A percentile compares a stretch with the other conserved stretches of the same genome.
Evolutionary conservation across 2,888 invertebrate species (phyloP).

Genomic region (Dastarcus helophoroides): DNA sequence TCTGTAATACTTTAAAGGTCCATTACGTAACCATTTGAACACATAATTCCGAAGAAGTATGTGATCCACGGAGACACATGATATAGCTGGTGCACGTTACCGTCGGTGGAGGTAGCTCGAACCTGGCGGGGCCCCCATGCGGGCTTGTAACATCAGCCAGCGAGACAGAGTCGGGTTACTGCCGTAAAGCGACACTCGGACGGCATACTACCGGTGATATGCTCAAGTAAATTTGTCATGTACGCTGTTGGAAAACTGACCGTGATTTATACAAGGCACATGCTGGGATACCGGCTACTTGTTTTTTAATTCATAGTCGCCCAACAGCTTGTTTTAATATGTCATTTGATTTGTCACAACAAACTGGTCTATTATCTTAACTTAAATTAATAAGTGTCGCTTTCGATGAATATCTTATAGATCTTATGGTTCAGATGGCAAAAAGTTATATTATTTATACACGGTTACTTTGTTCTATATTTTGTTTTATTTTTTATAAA

Average conservation of each 20-base stretch:
- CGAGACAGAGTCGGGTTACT: slow-evolving; percentile 28
- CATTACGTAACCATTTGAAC: too few relatives aligned
- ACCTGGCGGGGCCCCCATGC: slow-evolving; percentile 20
- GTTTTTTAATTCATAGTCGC: slow-evolving; percentile 3
- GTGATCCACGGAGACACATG: background rate
- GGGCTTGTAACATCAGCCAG: slow-evolving; percentile 29
- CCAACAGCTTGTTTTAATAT: too few relatives aligned
- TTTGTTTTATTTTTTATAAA: too few relatives aligned
- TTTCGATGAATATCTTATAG: too few relatives aligned
- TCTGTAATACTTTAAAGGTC: too few relatives aligned
- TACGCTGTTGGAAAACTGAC: slow-evolving; percentile 25
- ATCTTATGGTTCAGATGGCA: too few relatives aligned
- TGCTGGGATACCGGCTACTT: slow-evolving; percentile 18
- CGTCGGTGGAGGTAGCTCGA: background rate
- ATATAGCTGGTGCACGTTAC: slow-evolving; percentile 1
- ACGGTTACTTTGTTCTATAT: too few relatives aligned
- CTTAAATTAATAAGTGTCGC: too few relatives aligned
- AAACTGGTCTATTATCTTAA: too few relatives aligned
- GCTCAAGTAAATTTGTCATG: slow-evolving; percentile 33
- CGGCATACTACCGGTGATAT: slow-evolving; percentile 28
- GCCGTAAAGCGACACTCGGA: slow-evolving; percentile 26
- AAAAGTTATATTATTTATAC: too few relatives aligned
- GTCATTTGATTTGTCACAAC: too few relatives aligned
- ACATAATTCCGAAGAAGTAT: too few relatives aligned
- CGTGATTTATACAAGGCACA: slow-evolving; percentile 25